Evolutionary conservation across 2,888 invertebrate genomes (phyloP), one percentile per base, ranked within the genome.

Genomic region (Diarsia dahlii): DNA sequence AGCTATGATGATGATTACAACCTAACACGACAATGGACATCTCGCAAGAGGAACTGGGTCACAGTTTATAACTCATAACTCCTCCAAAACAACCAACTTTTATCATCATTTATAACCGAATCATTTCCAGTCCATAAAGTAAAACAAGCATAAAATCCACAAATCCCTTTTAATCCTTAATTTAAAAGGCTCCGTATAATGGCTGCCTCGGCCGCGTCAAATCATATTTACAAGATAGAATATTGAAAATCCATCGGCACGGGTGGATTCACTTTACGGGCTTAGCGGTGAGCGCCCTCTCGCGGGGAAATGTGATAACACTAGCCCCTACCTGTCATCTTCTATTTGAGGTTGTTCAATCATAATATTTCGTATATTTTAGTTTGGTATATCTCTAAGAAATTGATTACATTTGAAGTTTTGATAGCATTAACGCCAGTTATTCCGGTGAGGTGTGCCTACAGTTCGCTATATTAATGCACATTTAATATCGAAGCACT

Each of bases 211-310:
- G 79, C 75, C 74, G 75, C 77, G 70, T 65, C 58, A 83, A 88
- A 90, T 90, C 81, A 84, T 84, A 84, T 90, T 88, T 84, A 72
- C 69, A 63, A 73, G 74, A 89, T 85, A 82, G 77, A 88, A 87
- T 89, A 84, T 89, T 85, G 82, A 86, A 83, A 90, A 87, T 87
- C 85, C 85, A 87, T 88, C 84, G 84, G 78, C 76, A 23, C 71
- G 72, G 74, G 74, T 69, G 66, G 72, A 77, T 77, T 84, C 78
- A 79, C 76, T 76, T 86, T 70, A 77, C 60, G 52, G 54, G 72
- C 75, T 76, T 76, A 78, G 70, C 69, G 72, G 28, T 20, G 48
- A 23, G 66, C 76, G 78, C 87, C 70, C 72, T 75, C 76, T 78
- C 6, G 70, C 63, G 73, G 60, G 10, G 8, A 54, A 67, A 76